A percentile compares a stretch with the other conserved stretches of the same genome.
These are phyloP conservation scores for Nycticorax nycticorax DNA, from an alignment of 2,113 vertebrate genomes.

Conservation along the genomic window DNA sequence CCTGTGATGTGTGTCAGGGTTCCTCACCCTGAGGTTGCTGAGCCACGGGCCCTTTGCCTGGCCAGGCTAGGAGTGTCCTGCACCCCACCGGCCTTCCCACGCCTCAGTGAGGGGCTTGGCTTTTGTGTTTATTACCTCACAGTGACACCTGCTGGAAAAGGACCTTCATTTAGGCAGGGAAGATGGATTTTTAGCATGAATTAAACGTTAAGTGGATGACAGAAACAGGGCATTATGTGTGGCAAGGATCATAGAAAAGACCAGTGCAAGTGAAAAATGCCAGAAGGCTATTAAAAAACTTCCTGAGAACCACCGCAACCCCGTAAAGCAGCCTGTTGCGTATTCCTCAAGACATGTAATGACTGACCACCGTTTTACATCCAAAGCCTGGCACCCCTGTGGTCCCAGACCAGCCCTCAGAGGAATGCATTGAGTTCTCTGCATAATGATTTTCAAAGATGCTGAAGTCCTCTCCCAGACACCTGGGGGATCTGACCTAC, in stretches of 20 bases:
- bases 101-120: rapidly evolving
- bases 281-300: not conserved
- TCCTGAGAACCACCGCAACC: not conserved
- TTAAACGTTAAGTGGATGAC: not conserved
- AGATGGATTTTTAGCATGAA: not conserved
- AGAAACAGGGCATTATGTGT: not conserved
- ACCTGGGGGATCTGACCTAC: no score
- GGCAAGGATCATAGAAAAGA: not conserved
- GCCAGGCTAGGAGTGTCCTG: rapidly evolving
- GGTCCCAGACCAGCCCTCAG: not conserved
- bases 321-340: rapidly evolving
- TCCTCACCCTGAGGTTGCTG: not conserved
- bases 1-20: not conserved
- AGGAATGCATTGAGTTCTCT: rapidly evolving
- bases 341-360: rapidly evolving
- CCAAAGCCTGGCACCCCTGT: rapidly evolving
- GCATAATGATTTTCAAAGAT: rapidly evolving
- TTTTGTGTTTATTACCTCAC: not conserved
- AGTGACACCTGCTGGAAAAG: constrained; percentile 39
- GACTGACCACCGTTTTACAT: not conserved
- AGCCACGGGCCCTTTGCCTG: rapidly evolving
- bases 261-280: not conserved
- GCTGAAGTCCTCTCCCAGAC: not conserved
- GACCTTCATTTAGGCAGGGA: not conserved
- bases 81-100: rapidly evolving